A percentile compares a stretch with the other conserved stretches of the same genome.
Evolutionary conservation across 2,113 vertebrate species (phyloP).

Genomic region (Struthio camelus): DNA sequence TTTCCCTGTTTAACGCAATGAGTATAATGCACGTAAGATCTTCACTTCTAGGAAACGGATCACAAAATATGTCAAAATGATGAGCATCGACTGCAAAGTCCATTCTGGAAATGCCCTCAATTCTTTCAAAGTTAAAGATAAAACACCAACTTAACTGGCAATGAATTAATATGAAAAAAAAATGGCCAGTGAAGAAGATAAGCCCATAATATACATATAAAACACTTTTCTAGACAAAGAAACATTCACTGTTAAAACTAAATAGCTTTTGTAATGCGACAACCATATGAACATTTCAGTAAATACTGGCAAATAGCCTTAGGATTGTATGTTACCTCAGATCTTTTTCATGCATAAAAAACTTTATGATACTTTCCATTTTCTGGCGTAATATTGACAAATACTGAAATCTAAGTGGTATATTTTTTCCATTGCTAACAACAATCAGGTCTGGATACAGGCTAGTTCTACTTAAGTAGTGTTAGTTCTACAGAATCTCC

Average conservation of each 20-base stretch:
- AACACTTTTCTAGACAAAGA: not conserved
- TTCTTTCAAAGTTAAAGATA: not conserved
- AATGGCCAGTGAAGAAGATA: not conserved
- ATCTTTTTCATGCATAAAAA: not conserved
- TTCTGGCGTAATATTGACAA: not conserved
- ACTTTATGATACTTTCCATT: not conserved
- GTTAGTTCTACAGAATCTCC: not conserved
- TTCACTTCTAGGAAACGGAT: not conserved
- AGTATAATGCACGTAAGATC: not conserved
- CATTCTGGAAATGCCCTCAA: not conserved
- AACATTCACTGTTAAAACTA: not conserved
- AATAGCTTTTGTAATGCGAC: not conserved
- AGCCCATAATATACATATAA: not conserved
- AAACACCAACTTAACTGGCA: not conserved
- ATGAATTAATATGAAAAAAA: not conserved
- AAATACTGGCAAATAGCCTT: not conserved
- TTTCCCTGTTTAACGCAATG: not conserved
- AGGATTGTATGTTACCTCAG: not conserved
- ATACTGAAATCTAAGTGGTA: not conserved
- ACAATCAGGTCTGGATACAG: not conserved
- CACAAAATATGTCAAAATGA: not conserved
- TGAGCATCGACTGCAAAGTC: not conserved
- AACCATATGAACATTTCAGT: not conserved
- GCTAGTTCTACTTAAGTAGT: not conserved
- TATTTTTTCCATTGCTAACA: not conserved